phyloP scores from a whole-genome alignment of 2,888 invertebrate genomes.

The Rhingia rostrata region DNA sequence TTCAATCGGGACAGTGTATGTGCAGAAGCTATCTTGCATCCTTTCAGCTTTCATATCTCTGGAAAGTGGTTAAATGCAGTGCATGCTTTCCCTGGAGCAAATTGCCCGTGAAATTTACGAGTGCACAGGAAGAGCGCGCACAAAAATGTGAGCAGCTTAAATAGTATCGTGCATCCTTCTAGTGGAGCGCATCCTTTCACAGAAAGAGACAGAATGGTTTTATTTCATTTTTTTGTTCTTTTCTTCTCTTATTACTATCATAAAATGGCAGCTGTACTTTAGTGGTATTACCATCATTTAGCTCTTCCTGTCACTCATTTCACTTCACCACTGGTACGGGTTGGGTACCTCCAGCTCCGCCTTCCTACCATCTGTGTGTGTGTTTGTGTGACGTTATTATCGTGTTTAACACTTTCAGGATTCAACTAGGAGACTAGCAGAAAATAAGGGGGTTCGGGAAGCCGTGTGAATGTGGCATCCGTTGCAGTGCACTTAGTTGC shows the following conservation, averaged over 20 bases:
- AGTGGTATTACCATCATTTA: conserved; percentile 72
- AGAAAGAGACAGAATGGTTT: conserved; percentile 1
- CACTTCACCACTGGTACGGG: conserved; percentile 4
- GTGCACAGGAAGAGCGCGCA: conserved; percentile 54
- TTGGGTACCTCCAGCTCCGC: background rate
- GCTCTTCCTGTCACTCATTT: conserved; percentile 69
- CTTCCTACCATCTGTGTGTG: conserved; percentile 9
- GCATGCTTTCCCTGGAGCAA: conserved; percentile 64
- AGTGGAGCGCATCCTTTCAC: conserved; percentile 61
- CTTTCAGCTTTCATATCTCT: conserved; percentile 53
- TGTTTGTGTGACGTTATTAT: conserved; percentile 49
- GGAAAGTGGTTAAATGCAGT: conserved; percentile 67
- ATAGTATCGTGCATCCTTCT: conserved; percentile 56
- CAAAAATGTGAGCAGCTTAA: conserved; percentile 61
- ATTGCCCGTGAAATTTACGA: conserved; percentile 71
- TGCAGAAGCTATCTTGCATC: conserved; percentile 46
- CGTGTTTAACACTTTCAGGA: conserved; percentile 67
- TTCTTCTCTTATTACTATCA: conserved; percentile 44
- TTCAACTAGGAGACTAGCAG: conserved; percentile 39
- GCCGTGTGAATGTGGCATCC: conserved; percentile 52
- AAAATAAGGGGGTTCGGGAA: conserved; percentile 5
- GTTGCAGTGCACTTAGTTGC: conserved; percentile 61
- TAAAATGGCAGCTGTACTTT: conserved; percentile 72
- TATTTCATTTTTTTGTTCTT: background rate
- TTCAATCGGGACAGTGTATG: conserved; percentile 42